These are phyloP conservation scores for Sternotherus odoratus DNA, from an alignment of 2,797 vertebrate genomes.

Conservation along the genomic window DNA sequence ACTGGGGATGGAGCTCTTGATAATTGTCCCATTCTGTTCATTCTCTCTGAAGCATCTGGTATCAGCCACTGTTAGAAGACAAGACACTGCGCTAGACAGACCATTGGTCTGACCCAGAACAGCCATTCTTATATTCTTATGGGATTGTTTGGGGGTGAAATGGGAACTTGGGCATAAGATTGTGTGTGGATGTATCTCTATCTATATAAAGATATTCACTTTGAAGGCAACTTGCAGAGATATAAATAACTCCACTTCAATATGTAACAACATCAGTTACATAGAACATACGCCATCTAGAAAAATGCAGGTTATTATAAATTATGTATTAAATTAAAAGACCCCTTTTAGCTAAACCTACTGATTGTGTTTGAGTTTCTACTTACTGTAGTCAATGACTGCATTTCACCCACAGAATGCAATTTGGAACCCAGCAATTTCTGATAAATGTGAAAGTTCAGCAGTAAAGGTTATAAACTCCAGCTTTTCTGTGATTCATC, in stretches of 20 bases:
- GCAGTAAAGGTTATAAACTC: not conserved
- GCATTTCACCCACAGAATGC: not conserved
- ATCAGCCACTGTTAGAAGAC: not conserved
- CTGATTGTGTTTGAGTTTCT: not conserved
- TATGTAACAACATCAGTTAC: not conserved
- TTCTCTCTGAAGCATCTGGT: not conserved
- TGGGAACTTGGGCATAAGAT: not conserved
- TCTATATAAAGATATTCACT: not conserved
- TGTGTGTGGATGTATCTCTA: not conserved
- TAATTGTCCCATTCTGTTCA: not conserved
- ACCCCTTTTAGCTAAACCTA: not conserved
- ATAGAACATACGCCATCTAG: not conserved
- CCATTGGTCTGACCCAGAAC: not conserved
- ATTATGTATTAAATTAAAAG: not conserved
- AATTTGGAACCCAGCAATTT: not conserved
- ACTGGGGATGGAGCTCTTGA: not conserved
- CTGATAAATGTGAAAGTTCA: not conserved
- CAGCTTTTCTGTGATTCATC: not conserved
- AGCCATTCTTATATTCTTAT: not conserved
- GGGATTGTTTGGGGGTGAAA: not conserved
- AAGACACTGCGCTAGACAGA: not conserved
- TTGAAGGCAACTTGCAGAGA: not conserved
- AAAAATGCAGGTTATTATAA: not conserved
- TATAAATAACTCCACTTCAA: not conserved
- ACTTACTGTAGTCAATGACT: not conserved